Evolutionary conservation across 2,888 invertebrate genomes (phyloP).

Genomic region (Aleiodes testaceus): DNA sequence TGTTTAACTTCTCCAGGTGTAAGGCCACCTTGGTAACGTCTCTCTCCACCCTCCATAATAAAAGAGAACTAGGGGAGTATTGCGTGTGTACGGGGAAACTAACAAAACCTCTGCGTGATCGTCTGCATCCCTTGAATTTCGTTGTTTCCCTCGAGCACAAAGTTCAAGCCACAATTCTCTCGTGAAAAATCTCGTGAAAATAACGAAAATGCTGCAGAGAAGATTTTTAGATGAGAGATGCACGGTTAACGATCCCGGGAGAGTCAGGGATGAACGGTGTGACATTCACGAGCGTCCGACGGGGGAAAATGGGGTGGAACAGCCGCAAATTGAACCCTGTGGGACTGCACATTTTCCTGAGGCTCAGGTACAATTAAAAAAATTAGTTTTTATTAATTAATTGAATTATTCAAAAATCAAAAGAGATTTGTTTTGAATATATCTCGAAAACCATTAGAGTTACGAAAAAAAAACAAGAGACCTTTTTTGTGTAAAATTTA

Average conservation of each 20-base stretch:
- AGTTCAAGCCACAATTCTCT: not conserved
- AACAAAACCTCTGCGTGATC: not conserved
- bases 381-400: not conserved
- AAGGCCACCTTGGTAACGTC: slow-evolving; percentile 55
- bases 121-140: not conserved
- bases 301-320: slow-evolving; percentile 21
- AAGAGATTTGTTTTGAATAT: too few species aligned
- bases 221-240: slow-evolving; percentile 53
- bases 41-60: slow-evolving; percentile 39
- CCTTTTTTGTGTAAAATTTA: too few species aligned
- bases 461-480: too few species aligned
- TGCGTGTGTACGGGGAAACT: slow-evolving; percentile 13
- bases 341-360: slow-evolving; percentile 35
- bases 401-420: not conserved
- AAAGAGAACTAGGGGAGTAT: slow-evolving; percentile 2
- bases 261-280: slow-evolving; percentile 44
- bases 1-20: slow-evolving; percentile 52
- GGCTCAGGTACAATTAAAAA: slow-evolving; percentile 32
- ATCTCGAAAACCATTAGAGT: too few species aligned
- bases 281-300: slow-evolving; percentile 39
- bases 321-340: slow-evolving; percentile 46
- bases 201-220: slow-evolving; percentile 53
- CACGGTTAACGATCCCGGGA: slow-evolving; percentile 49
- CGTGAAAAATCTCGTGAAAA: slow-evolving; percentile 27
- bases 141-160: not conserved